phyloP scores from a whole-genome alignment of 2,888 invertebrate species.

The Diaprepes abbreviatus region DNA sequence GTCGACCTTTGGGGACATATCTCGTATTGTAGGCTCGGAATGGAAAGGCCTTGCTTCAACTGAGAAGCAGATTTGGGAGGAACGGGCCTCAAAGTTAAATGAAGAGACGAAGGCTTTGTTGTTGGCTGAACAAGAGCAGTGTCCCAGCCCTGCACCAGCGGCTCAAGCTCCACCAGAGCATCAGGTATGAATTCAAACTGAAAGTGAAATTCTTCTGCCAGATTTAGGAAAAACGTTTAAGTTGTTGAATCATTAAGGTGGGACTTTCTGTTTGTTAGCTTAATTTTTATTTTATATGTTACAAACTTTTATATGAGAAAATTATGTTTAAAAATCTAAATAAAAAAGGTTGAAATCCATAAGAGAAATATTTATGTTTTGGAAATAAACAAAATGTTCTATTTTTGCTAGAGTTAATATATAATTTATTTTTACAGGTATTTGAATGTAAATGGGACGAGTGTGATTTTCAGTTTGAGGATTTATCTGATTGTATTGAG shows the following conservation, averaged over 20 bases:
- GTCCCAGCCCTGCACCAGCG: conserved; percentile 66
- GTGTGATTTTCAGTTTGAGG: conserved; percentile 95
- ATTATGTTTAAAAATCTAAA: too few species aligned
- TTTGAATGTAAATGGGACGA: conserved; percentile 93
- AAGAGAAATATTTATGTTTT: too few species aligned
- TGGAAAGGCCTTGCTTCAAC: conserved; percentile 93
- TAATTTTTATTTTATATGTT: not conserved
- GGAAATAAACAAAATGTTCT: too few species aligned
- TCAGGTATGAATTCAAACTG: too few species aligned
- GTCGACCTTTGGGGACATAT: conserved; percentile 90
- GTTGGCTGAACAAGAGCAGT: conserved; percentile 69
- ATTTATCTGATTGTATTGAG: conserved; percentile 87
- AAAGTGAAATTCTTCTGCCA: too few species aligned
- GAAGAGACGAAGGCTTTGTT: conserved; percentile 83
- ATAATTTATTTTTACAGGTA: conserved; percentile 67
- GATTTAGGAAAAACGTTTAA: too few species aligned
- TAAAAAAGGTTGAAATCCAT: too few species aligned
- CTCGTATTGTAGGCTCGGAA: conserved; percentile 83
- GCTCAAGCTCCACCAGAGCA: conserved; percentile 63
- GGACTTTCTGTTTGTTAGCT: too few species aligned
- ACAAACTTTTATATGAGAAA: too few species aligned
- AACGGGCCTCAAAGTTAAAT: conserved; percentile 89
- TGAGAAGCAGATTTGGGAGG: conserved; percentile 95
- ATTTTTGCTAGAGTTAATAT: too few species aligned
- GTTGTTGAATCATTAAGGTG: too few species aligned